Base-by-base conservation (phyloP, 2,113 vertebrate genomes). In the Athene noctua region DNA sequence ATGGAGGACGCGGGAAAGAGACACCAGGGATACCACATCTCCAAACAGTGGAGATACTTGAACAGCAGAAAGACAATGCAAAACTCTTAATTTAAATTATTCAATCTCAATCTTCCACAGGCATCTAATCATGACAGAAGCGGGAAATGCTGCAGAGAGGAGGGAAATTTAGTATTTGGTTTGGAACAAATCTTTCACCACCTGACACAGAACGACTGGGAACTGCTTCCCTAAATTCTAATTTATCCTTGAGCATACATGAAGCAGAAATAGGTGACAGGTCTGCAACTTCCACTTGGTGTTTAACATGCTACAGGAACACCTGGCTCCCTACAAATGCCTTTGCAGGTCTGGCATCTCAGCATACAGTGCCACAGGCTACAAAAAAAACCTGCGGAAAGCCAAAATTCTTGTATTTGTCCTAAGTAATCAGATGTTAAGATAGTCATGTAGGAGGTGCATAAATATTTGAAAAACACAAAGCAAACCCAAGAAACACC, bases 311-410 rank as follows among this genome's bases (percentile, higher is more conserved):
- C 18, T 22, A 49, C 4, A 12, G n/a, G 15, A 66, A 86, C 30
- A 52, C 9, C 1, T 21, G 21, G 27, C 15, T 62, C 34, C 46
- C 32, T 57, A 29, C 26, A 52, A 65, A 42, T 4, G 32, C 14
- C 9, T 75, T 26, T 65, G 10, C 15, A 26, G 32, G 29, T 34
- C n/a, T 81, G 44, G 34, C 9, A 44, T 8, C 25, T 46, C 42
- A 1, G 3, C 47, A 30, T 16, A 18, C 2, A 38, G 11, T 5
- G 6, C 1, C 22, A 9, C 27, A 2, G 18, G 13, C 21, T 51
- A 49, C 2, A 27, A 5, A 25, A 38, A 38, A 22, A 13, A 18
- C 5, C 13, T 9, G 36, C 57, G 3, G 6, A 79, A 26, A 12
- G 18, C 0, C 6, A 51, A 55, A 61, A 46, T 66, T n/a, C 0